Evolutionary conservation across 2,113 vertebrate genomes (phyloP), one percentile per base, ranked within the genome.

Genomic region (Pseudorhombus dupliciocellatus): DNA sequence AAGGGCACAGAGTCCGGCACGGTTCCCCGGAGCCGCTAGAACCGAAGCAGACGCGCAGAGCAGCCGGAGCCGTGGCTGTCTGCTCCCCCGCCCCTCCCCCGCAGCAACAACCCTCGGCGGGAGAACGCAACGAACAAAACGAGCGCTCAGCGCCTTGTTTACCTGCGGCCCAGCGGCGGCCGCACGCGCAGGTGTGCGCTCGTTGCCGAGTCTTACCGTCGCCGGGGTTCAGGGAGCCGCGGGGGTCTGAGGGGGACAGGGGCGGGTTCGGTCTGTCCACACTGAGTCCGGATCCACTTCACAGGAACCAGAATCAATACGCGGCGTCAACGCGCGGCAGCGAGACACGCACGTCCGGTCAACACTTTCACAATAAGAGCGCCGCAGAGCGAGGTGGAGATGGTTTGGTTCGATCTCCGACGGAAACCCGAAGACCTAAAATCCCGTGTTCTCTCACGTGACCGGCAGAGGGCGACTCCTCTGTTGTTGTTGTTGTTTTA

Each of bases 71-170:
- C 42, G 15, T 6, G n/a, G 22, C 80, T 60, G 85, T 73, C 83
- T 79, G 71, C 73, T 18, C 68, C 58, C 50, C 83, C 68, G 76
- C 81, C 86, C 88, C 86, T 81, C 86, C 84, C 86, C 86, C 85
- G 77, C 71, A 37, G 54, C 20, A 65, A 58, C 63, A 53, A 40
- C 77, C 30, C 53, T 81, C 88, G 81, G 81, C 84, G 86, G 78
- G 89, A 90, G 86, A 81, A 65, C 79, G 70, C 74, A 66, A 57
- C 51, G 9, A 48, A 72, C 78, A 60, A 86, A 87, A 80, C 84
- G 81, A 90, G 68, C 86, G 84, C 85, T 57, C 74, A 55, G 69
- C 75, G 83, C 31, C 52, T 66, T 64, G 79, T 83, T 79, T 81
- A 78, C 70, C 83, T 80, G 74, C 55, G 26, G 58, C 62, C 25